These are phyloP conservation scores for Drosophila sechellia DNA, from an alignment of 1,140 invertebrate species.

Conservation along the genomic window DNA sequence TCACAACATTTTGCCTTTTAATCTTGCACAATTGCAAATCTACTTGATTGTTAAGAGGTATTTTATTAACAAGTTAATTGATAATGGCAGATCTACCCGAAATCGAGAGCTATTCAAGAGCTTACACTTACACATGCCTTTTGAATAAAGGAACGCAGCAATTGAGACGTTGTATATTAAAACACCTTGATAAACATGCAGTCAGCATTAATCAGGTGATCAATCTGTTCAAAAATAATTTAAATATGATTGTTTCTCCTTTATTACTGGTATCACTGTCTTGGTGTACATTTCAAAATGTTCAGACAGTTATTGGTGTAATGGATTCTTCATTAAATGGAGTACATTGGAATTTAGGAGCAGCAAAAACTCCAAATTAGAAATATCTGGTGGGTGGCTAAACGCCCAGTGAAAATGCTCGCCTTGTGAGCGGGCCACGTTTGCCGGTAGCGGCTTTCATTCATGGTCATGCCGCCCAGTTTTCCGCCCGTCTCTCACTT, in stretches of 20 bases:
- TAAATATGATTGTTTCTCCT: not conserved
- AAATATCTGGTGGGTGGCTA: conserved; percentile 1
- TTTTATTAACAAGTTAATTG: not conserved
- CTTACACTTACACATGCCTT: not conserved
- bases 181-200: no score
- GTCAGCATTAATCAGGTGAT: no score
- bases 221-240: not conserved
- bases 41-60: not conserved
- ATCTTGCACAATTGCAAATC: not conserved
- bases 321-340: not conserved
- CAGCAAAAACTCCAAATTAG: not conserved
- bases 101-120: no score
- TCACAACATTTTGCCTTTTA: no score
- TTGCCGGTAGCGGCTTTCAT: conserved; percentile 70
- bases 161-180: not conserved
- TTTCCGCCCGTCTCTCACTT: not conserved
- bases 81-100: not conserved
- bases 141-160: not conserved
- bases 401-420: not conserved
- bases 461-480: conserved; percentile 62
- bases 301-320: no score
- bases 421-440: not conserved
- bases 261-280: no score
- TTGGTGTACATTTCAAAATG: no score
- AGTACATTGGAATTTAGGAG: conserved; percentile 4